These are phyloP conservation scores for Petrocephalus microphthalmus DNA, from an alignment of 2,113 vertebrate species.

Conservation along the genomic window DNA sequence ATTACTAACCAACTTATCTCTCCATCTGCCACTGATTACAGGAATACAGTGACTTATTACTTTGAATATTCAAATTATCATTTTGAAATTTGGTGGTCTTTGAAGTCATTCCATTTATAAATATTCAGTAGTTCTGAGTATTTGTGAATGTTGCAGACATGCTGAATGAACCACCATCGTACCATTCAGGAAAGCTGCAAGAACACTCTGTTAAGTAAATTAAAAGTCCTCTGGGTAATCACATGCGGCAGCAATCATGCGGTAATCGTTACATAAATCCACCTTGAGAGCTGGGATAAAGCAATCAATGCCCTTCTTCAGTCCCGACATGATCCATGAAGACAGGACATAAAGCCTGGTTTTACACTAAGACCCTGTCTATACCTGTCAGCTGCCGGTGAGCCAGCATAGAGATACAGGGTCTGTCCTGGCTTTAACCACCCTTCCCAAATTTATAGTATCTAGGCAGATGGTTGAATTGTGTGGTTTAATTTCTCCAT, in stretches of 20 bases:
- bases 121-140: neutral
- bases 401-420: neutral
- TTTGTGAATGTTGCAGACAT: neutral
- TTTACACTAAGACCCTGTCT: slow-evolving; percentile 4
- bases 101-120: neutral
- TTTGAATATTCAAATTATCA: neutral
- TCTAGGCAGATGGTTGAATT: neutral
- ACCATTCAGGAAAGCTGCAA: neutral
- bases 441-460: neutral
- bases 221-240: slow-evolving; percentile 18
- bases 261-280: slow-evolving; percentile 39
- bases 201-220: slow-evolving; percentile 29
- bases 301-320: slow-evolving; percentile 30
- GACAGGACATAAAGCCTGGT: slow-evolving; percentile 22
- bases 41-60: neutral
- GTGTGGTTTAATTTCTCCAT: neutral
- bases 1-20: neutral
- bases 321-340: slow-evolving; percentile 19
- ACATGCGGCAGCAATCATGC: slow-evolving; percentile 24
- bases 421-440: neutral
- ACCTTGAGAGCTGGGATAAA: slow-evolving; percentile 16
- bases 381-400: neutral
- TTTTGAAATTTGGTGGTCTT: neutral
- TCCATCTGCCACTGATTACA: neutral
- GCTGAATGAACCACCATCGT: neutral